A percentile compares a stretch with the other conserved stretches of the same genome.
Conservation (phyloP, 2,888 invertebrate genomes). For the Leptopilina syphax region DNA sequence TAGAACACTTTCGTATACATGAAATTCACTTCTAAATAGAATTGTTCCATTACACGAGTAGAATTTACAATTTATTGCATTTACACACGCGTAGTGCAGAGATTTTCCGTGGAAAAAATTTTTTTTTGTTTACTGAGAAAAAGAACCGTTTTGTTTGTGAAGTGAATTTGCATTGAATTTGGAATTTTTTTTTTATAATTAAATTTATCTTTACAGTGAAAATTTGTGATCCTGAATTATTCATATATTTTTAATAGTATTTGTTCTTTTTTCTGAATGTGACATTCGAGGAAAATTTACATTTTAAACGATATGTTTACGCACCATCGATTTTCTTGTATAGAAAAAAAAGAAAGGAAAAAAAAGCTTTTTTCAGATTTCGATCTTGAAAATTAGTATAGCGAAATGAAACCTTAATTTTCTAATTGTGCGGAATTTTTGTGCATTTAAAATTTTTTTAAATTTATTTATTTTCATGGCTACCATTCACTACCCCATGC, state of each 20-base stretch:
- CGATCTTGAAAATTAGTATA: too few species aligned
- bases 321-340: not conserved
- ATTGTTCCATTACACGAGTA: not conserved
- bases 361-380: not conserved
- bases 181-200: constrained; percentile 5
- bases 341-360: not conserved
- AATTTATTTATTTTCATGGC: too few species aligned
- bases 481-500: too few species aligned
- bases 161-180: not conserved
- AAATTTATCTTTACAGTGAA: not conserved
- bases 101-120: not conserved
- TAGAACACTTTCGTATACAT: not conserved
- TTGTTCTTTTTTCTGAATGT: not conserved
- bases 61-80: not conserved
- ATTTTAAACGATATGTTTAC: constrained; percentile 9
- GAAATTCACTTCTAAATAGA: not conserved
- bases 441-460: too few species aligned
- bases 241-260: constrained; percentile 9
- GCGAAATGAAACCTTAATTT: too few species aligned
- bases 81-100: not conserved
- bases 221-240: not conserved
- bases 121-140: not conserved
- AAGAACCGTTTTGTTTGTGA: not conserved
- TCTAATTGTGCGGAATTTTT: too few species aligned
- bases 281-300: not conserved